phyloP scores from a whole-genome alignment of 2,797 vertebrate species.

The Emys orbicularis region DNA sequence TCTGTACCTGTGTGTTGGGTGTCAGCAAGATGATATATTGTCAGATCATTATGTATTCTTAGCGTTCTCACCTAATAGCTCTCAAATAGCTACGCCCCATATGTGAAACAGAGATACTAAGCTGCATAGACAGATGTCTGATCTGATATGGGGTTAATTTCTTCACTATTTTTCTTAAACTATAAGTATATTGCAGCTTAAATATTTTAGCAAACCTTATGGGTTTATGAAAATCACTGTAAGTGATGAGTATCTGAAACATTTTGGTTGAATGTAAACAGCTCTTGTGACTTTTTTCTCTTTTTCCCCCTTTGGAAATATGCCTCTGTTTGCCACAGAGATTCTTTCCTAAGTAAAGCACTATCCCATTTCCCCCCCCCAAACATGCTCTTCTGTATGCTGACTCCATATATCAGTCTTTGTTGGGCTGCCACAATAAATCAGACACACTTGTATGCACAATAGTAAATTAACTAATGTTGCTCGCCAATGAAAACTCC shows the following conservation, averaged over 20 bases:
- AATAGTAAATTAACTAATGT: constrained; percentile 3
- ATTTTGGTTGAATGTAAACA: background rate
- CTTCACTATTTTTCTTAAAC: background rate
- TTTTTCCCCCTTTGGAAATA: background rate
- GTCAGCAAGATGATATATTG: background rate
- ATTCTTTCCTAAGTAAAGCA: background rate
- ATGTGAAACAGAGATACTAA: background rate
- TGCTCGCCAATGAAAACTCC: background rate
- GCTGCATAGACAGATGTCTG: background rate
- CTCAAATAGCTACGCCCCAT: background rate
- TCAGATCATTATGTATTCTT: no score
- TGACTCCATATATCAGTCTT: background rate
- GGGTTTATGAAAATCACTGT: no score
- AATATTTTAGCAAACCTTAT: background rate
- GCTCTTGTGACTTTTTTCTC: background rate
- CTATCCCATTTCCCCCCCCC: background rate
- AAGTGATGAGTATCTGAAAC: background rate
- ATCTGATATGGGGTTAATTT: background rate
- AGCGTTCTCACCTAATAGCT: background rate
- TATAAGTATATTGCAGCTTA: background rate
- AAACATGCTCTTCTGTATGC: background rate
- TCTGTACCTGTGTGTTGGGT: background rate
- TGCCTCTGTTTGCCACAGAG: background rate
- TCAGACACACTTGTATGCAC: background rate
- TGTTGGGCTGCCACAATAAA: constrained; percentile 1